Evolutionary conservation across 2,797 vertebrate species (phyloP), one percentile per base, ranked within the genome.

Genomic region (Lutjanus argentimaculatus): DNA sequence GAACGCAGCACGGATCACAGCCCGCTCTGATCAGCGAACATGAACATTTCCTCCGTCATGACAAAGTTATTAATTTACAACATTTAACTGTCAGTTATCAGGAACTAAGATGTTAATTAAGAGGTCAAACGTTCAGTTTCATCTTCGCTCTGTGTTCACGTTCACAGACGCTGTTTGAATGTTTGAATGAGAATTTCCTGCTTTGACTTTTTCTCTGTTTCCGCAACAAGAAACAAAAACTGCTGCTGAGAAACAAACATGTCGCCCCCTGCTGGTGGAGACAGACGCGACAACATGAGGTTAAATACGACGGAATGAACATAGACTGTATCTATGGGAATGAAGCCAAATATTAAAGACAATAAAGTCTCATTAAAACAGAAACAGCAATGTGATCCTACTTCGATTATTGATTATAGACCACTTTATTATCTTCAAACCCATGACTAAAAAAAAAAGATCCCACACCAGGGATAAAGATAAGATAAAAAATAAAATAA

Each of bases 191-290:
- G 8, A 17, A 45, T 1, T 71, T 70, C 58, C 67, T 22, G 21
- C 11, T 9, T 66, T 49, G 53, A 22, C 53, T 46, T 45, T 22
- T 17, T 49, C 61, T 66, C 40, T 21, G 12, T 36, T 46, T 53
- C 69, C 77, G 77, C 62, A n/a, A n/a, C n/a, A n/a, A n/a, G n/a
- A n/a, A 72, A 46, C 53, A 45, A 46, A 17, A 43, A 43, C 58
- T 7, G 45, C 64, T 16, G 59, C 19, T 1, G 48, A 8, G 51
- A 7, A 13, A 40, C 43, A 2, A 1, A 25, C 6, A 3, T 21
- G 42, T 36, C 49, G 63, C 77, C 70, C 42, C 1, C 77, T 80
- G 25, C 11, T 25, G 77, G 70, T 2, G 0, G n/a, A 17, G 2
- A 42, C 3, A 40, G 2, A 2, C n/a, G 4, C 1, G 6, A n/a